phyloP scores from a whole-genome alignment of 2,113 vertebrate species.

The Gambusia holbrooki region DNA sequence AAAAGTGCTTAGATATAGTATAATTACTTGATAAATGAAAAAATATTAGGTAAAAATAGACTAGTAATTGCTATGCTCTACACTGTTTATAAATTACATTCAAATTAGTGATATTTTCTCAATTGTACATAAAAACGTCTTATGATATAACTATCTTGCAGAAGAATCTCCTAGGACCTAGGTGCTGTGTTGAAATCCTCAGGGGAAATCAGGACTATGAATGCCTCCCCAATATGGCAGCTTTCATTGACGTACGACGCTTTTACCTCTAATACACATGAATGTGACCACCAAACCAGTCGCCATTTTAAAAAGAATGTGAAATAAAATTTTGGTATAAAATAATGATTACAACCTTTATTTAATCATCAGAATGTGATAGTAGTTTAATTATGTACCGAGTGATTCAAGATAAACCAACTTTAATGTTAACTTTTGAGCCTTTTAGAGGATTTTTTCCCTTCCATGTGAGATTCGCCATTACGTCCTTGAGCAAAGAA shows the following conservation, averaged over 20 bases:
- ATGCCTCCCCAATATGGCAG: background rate
- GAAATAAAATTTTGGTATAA: background rate
- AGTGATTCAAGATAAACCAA: rapidly evolving
- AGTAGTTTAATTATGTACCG: rapidly evolving
- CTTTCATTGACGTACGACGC: background rate
- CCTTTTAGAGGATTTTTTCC: background rate
- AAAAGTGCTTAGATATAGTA: too few species aligned
- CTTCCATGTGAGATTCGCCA: conserved; percentile 36
- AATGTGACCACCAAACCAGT: background rate
- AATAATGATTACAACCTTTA: rapidly evolving
- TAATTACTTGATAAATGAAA: too few species aligned
- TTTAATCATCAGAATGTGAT: rapidly evolving
- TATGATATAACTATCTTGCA: too few species aligned
- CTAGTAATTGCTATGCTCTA: too few species aligned
- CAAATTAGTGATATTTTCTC: too few species aligned
- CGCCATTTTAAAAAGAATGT: conserved; percentile 68
- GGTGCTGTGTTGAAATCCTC: too few species aligned
- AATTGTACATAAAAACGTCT: too few species aligned
- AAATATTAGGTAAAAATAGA: too few species aligned
- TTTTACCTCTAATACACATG: too few species aligned
- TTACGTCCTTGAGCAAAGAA: conserved; percentile 56
- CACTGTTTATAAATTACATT: too few species aligned
- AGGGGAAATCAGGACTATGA: background rate
- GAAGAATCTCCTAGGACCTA: too few species aligned
- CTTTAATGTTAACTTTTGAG: background rate